phyloP scores from a whole-genome alignment of 2,797 vertebrate genomes.

The Adrianichthys oophorus region DNA sequence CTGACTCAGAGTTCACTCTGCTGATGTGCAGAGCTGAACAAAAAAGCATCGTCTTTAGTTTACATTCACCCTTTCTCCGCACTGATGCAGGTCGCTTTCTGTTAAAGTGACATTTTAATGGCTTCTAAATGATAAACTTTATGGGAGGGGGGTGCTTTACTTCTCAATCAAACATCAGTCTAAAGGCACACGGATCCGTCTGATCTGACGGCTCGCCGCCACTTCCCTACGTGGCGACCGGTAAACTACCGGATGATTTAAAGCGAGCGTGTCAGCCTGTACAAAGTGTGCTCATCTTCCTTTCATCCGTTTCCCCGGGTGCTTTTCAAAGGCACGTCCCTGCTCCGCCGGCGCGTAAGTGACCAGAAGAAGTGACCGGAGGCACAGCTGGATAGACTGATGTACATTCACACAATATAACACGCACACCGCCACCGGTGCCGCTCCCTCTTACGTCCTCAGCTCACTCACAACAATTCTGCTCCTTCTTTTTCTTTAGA shows the following conservation, averaged over 20 bases:
- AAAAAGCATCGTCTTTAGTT: conserved; percentile 20
- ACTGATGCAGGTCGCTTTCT: conserved; percentile 10
- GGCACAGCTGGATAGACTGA: conserved; percentile 67
- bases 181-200: conserved; percentile 29
- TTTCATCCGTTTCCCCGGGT: conserved; percentile 49
- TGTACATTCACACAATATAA: conserved; percentile 51
- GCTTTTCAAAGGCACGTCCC: conserved; percentile 71
- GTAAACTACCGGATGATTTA: conserved; percentile 13
- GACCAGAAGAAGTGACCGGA: conserved; percentile 61
- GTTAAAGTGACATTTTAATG: too few relatives aligned
- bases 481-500: conserved; percentile 24
- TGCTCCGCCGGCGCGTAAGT: conserved; percentile 59
- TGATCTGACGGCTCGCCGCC: not conserved
- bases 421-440: conserved; percentile 12
- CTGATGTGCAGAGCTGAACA: conserved; percentile 30
- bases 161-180: too few relatives aligned
- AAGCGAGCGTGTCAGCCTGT: conserved; percentile 10
- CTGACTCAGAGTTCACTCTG: conserved; percentile 19
- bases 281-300: conserved; percentile 40
- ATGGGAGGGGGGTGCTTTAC: too few relatives aligned
- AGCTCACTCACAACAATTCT: conserved; percentile 15
- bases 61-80: conserved; percentile 52
- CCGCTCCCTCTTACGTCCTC: conserved; percentile 9
- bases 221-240: conserved; percentile 4
- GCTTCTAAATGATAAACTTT: too few relatives aligned